phyloP scores from a whole-genome alignment of 1,140 invertebrate genomes.

The Pogonus chalceus region DNA sequence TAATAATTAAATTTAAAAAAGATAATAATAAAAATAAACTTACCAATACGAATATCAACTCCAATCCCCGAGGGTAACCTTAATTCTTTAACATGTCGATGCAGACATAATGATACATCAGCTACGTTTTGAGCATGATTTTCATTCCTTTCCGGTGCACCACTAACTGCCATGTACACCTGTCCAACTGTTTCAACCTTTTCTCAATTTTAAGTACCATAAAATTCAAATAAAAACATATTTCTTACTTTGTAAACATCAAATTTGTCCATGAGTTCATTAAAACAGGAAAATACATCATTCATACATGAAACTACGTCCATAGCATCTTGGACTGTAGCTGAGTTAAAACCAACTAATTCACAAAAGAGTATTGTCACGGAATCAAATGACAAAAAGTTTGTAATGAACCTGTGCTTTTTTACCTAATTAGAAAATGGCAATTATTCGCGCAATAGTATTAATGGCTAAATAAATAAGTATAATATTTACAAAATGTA shows the following conservation, averaged over 20 bases:
- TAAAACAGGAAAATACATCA: conserved; percentile 71
- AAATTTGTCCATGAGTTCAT: conserved; percentile 63
- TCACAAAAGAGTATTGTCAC: conserved; percentile 53
- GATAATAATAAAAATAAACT: no score
- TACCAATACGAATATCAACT: conserved; percentile 54
- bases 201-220: no score
- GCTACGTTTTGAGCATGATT: conserved; percentile 72
- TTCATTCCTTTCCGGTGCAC: conserved; percentile 64
- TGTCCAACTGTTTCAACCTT: conserved; percentile 83
- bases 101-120: conserved; percentile 56
- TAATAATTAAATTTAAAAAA: no score
- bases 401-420: no score
- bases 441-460: no score
- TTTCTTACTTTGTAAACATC: conserved; percentile 65
- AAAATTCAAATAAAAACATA: conserved; percentile 11
- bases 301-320: conserved; percentile 75
- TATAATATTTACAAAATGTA: no score
- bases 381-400: conserved; percentile 47
- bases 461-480: no score
- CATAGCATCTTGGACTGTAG: conserved; percentile 65
- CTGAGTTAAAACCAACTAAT: conserved; percentile 46
- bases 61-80: conserved; percentile 42
- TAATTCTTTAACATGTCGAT: conserved; percentile 46
- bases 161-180: conserved; percentile 79
- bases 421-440: no score